phyloP scores from a whole-genome alignment of 2,113 vertebrate genomes.

The Rallus limicola region DNA sequence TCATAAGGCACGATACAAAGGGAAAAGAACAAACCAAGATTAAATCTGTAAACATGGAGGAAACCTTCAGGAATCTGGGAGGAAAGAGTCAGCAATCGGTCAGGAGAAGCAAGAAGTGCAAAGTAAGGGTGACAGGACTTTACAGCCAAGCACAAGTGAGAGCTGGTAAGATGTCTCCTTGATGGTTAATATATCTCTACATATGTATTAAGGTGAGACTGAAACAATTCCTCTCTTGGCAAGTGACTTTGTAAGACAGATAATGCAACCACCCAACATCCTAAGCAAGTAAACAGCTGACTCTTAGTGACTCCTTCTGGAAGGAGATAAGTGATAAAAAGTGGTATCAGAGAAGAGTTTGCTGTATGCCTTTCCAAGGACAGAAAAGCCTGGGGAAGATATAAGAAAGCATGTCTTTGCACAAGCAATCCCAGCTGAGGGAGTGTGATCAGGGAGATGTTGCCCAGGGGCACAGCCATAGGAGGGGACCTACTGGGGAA shows the following conservation, averaged over 20 bases:
- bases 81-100: not conserved
- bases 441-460: not conserved
- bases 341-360: not conserved
- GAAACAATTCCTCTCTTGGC: not conserved
- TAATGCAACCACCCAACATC: not conserved
- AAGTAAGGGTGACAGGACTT: not conserved
- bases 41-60: not conserved
- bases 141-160: not conserved
- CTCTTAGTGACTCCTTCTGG: not conserved
- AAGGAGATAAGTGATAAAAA: not conserved
- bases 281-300: not conserved
- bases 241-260: not conserved
- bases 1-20: not conserved
- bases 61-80: not conserved
- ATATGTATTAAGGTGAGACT: not conserved
- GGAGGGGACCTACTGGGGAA: not conserved
- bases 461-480: not conserved
- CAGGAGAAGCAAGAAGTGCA: not conserved
- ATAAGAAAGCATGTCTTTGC: not conserved
- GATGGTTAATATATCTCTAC: not conserved
- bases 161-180: not conserved
- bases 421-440: rapidly evolving
- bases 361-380: not conserved
- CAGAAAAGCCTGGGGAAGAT: not conserved
- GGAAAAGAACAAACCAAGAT: not conserved